phyloP scores from a whole-genome alignment of 1,140 invertebrate genomes.

The Metopolophium dirhodum region DNA sequence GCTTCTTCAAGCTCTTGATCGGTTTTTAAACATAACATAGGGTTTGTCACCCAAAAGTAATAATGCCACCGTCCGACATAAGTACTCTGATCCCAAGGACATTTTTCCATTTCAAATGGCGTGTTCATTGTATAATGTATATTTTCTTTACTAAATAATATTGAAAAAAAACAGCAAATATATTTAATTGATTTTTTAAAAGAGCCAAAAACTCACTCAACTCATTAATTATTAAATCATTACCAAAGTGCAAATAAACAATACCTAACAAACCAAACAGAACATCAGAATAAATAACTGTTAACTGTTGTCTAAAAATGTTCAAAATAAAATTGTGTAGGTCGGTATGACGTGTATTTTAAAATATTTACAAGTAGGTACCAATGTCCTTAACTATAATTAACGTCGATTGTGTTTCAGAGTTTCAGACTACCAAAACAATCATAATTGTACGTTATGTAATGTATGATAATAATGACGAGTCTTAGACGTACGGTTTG shows the following conservation, averaged over 20 bases:
- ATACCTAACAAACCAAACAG: neutral
- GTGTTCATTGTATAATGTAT: slow-evolving; percentile 5
- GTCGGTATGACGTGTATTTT: neutral
- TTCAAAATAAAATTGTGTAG: slow-evolving; percentile 3
- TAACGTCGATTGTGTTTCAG: neutral
- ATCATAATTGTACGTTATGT: neutral
- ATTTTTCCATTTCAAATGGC: slow-evolving; percentile 78
- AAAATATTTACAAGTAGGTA: neutral
- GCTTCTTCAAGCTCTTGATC: slow-evolving; percentile 76
- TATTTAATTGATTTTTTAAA: neutral
- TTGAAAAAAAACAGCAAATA: neutral
- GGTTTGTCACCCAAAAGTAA: slow-evolving; percentile 91
- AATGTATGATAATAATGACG: neutral
- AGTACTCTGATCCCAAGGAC: slow-evolving; percentile 85
- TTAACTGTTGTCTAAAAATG: neutral
- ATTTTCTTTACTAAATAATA: neutral
- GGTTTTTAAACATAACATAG: slow-evolving; percentile 80
- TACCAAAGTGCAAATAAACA: neutral
- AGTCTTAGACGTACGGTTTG: neutral
- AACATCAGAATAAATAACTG: neutral
- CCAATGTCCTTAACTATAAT: neutral
- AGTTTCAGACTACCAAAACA: neutral
- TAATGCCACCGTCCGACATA: slow-evolving; percentile 87
- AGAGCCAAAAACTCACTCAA: neutral
- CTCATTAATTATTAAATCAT: neutral